Conservation (phyloP, 2,113 vertebrate genomes). For the Agapornis roseicollis region DNA sequence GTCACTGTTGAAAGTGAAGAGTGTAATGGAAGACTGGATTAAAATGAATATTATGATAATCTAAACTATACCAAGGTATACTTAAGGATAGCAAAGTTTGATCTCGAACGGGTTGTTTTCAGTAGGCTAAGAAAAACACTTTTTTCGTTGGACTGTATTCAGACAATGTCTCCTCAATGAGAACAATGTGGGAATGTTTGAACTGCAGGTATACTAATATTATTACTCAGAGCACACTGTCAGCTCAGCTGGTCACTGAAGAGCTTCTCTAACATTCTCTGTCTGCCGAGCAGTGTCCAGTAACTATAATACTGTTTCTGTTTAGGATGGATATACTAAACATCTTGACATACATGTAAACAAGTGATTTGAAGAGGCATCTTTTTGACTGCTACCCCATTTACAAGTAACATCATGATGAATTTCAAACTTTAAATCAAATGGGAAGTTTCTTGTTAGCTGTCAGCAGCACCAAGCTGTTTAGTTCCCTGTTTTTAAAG, state of each 20-base stretch:
- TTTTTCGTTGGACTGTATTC: not conserved
- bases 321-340: not conserved
- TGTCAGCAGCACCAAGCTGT: not conserved
- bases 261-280: not conserved
- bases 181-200: not conserved
- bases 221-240: not conserved
- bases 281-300: not conserved
- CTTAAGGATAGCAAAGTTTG: not conserved
- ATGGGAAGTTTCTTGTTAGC: not conserved
- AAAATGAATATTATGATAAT: not conserved
- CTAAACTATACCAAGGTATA: not conserved
- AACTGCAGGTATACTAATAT: not conserved
- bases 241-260: not conserved
- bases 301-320: not conserved
- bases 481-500: not conserved
- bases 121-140: not conserved
- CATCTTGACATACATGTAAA: not conserved
- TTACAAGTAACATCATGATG: not conserved
- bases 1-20: not conserved
- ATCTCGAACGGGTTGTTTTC: accelerated
- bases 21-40: not conserved
- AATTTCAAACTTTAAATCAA: not conserved
- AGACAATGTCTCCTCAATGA: not conserved
- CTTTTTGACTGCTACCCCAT: not conserved
- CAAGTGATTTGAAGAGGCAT: not conserved